These are phyloP conservation scores for Neolamprologus modestus DNA, from an alignment of 2,113 vertebrate genomes.

Conservation along the genomic window DNA sequence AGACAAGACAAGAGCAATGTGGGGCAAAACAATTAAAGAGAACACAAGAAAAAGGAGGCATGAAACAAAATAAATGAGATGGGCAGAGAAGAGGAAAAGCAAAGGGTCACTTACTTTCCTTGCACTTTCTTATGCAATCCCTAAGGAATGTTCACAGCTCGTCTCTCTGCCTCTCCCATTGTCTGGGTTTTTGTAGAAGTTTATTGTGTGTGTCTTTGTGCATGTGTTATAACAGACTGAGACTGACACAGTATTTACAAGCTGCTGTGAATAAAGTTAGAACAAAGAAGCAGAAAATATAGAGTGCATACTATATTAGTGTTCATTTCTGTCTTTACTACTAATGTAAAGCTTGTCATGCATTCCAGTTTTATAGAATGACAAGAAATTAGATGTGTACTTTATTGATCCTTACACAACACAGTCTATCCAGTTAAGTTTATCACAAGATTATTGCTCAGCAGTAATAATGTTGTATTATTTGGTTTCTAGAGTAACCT, in stretches of 20 bases:
- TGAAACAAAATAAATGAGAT: background rate
- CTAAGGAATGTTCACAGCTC: conserved; percentile 53
- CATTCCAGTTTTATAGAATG: background rate
- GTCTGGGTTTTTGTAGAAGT: conserved; percentile 28
- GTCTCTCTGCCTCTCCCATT: conserved; percentile 28
- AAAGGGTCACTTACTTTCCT: conserved; percentile 25
- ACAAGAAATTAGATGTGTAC: background rate
- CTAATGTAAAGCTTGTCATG: background rate
- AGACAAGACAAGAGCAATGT: background rate
- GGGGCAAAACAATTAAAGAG: background rate
- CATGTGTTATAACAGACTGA: background rate
- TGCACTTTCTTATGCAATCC: conserved; percentile 42
- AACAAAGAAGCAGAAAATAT: background rate
- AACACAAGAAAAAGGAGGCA: background rate
- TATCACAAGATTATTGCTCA: background rate
- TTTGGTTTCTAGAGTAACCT: background rate
- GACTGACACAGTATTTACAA: background rate
- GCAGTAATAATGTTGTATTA: background rate
- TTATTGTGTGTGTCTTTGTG: background rate
- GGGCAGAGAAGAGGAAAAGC: background rate
- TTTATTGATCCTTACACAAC: background rate
- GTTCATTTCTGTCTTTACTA: background rate
- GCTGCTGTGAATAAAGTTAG: background rate
- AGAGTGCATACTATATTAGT: background rate
- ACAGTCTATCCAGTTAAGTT: background rate